Evolutionary conservation across 2,113 vertebrate genomes (phyloP).

Genomic region (Eulemur rufifrons): DNA sequence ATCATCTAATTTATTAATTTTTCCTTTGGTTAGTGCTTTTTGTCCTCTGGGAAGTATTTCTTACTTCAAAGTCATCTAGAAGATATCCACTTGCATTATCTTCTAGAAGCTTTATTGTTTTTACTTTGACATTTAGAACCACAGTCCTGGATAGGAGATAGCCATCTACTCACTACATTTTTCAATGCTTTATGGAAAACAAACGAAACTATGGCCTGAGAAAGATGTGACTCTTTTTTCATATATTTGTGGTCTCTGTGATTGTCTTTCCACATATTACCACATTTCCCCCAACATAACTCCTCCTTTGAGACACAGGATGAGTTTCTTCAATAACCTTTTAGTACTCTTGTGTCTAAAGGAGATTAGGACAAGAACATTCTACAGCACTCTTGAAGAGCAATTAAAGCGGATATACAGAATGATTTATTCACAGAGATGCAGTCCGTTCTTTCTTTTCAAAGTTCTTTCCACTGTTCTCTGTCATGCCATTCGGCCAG

Average conservation of each 20-base stretch:
- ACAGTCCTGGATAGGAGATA: background rate
- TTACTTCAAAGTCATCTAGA: background rate
- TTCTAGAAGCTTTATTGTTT: background rate
- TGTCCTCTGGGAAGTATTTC: background rate
- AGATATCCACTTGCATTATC: background rate
- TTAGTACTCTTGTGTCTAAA: background rate
- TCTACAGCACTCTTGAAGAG: background rate
- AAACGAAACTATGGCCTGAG: background rate
- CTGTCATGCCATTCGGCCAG: background rate
- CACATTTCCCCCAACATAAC: background rate
- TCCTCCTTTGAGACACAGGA: background rate
- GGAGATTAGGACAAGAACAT: background rate
- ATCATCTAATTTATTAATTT: background rate
- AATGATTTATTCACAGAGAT: background rate
- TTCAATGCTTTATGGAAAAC: background rate
- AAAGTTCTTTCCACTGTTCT: background rate
- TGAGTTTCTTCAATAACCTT: background rate
- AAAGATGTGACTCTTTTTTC: background rate
- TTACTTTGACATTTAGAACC: background rate
- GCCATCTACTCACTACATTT: background rate
- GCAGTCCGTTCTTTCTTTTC: background rate
- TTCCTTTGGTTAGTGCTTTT: background rate
- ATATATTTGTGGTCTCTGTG: background rate
- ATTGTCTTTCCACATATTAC: background rate
- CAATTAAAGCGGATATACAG: background rate